Evolutionary conservation across 2,888 invertebrate genomes (phyloP).

Genomic region (Julus scandinavius): DNA sequence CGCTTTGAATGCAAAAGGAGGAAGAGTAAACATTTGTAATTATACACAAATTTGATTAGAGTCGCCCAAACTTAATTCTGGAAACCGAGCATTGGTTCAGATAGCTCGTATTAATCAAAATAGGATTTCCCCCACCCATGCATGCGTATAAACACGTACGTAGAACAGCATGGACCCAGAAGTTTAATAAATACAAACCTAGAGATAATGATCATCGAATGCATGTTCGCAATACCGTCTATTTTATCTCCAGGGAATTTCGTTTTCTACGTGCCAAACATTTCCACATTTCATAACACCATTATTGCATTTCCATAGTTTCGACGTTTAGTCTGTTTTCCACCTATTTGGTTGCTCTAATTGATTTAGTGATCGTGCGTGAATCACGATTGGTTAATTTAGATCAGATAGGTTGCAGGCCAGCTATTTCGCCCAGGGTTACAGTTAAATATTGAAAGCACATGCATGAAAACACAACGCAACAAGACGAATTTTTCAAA

Average conservation of each 20-base stretch:
- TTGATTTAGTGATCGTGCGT: conserved; percentile 25
- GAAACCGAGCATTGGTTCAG: conserved; percentile 12
- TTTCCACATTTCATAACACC: conserved; percentile 43
- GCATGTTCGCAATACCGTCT: not conserved
- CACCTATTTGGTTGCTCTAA: conserved; percentile 26
- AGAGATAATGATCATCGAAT: conserved; percentile 22
- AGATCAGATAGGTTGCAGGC: conserved; percentile 29
- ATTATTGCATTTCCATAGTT: conserved; percentile 42
- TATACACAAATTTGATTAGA: conserved; percentile 45
- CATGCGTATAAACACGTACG: not conserved
- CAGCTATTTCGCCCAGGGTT: conserved; percentile 17
- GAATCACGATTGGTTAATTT: conserved; percentile 6
- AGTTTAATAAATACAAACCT: conserved; percentile 4
- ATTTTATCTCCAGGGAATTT: conserved; percentile 16
- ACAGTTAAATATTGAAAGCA: not conserved
- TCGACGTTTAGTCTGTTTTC: conserved; percentile 36
- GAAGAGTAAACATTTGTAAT: conserved; percentile 28
- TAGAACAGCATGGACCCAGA: not conserved
- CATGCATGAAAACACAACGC: not conserved
- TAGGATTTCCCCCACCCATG: not conserved
- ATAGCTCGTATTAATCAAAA: conserved; percentile 36
- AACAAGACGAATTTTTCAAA: not conserved
- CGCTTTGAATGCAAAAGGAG: conserved; percentile 9
- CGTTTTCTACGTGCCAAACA: conserved; percentile 31
- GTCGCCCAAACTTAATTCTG: conserved; percentile 45